phyloP scores from a whole-genome alignment of 2,113 vertebrate species.

The Cinclus cinclus region DNA sequence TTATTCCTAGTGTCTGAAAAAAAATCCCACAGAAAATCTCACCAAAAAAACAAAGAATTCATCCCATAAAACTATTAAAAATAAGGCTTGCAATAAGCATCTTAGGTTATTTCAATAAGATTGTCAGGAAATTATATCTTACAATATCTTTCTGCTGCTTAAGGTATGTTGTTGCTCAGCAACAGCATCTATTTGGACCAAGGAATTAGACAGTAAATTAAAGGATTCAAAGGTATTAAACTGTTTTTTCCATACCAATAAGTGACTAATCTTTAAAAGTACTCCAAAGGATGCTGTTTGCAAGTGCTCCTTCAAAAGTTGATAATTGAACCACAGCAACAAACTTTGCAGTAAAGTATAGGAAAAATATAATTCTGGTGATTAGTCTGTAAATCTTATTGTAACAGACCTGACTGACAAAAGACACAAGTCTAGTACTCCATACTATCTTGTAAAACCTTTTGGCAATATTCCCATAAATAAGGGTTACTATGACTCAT shows the following conservation, averaged over 20 bases:
- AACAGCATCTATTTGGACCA: background rate
- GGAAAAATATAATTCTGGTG: background rate
- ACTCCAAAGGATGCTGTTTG: background rate
- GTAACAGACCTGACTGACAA: background rate
- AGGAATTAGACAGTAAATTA: background rate
- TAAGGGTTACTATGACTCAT: background rate
- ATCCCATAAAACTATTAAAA: background rate
- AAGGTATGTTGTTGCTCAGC: conserved; percentile 29
- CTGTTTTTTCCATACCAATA: background rate
- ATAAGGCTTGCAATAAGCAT: conserved; percentile 15
- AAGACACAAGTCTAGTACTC: background rate
- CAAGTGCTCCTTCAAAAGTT: background rate
- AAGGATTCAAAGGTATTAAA: conserved; percentile 21
- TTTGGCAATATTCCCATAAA: background rate
- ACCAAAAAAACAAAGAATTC: background rate
- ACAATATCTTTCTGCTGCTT: background rate
- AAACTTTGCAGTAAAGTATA: background rate
- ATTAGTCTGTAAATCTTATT: background rate
- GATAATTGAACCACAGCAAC: background rate
- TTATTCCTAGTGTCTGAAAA: background rate
- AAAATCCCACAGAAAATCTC: background rate
- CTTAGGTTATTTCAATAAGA: conserved; percentile 10
- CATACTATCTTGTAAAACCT: background rate
- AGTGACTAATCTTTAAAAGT: background rate
- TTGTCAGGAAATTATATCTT: background rate